phyloP scores from a whole-genome alignment of 2,888 invertebrate species.

The Sinopyrophorus schimmeli region DNA sequence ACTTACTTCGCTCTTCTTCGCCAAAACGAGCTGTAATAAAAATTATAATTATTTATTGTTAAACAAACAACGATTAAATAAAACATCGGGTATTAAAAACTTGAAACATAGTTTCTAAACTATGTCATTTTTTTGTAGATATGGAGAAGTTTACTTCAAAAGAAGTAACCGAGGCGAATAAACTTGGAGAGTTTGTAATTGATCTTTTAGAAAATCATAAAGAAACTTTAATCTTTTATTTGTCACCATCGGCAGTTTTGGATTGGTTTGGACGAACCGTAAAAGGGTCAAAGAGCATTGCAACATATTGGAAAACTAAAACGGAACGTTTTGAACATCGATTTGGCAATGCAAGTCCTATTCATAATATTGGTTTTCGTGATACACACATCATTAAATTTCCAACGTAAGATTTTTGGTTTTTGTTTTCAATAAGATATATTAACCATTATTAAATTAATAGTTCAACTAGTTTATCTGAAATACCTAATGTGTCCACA shows the following conservation, averaged over 20 bases:
- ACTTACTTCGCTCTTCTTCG: conserved; percentile 47
- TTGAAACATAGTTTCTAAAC: no score
- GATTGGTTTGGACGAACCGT: conserved; percentile 70
- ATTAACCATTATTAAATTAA: not conserved
- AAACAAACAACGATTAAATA: not conserved
- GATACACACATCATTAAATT: conserved; percentile 47
- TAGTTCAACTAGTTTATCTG: not conserved
- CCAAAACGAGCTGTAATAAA: conserved; percentile 51
- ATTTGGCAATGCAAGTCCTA: conserved; percentile 43
- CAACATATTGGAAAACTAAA: conserved; percentile 61
- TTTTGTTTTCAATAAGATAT: not conserved
- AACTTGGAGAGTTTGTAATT: conserved; percentile 48
- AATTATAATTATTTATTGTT: conserved; percentile 22
- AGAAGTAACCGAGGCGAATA: conserved; percentile 45
- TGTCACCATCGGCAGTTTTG: conserved; percentile 54
- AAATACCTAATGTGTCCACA: conserved; percentile 2
- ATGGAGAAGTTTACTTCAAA: conserved; percentile 34
- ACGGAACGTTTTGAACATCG: conserved; percentile 45
- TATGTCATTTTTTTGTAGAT: no score
- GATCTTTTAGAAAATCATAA: conserved; percentile 50
- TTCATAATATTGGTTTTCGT: conserved; percentile 48
- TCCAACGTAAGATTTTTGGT: conserved; percentile 38
- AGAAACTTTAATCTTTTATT: conserved; percentile 45
- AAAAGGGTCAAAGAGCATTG: conserved; percentile 62
- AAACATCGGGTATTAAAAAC: not conserved